Evolutionary conservation across 1,140 invertebrate genomes (phyloP).

Genomic region (Theocolax elegans): DNA sequence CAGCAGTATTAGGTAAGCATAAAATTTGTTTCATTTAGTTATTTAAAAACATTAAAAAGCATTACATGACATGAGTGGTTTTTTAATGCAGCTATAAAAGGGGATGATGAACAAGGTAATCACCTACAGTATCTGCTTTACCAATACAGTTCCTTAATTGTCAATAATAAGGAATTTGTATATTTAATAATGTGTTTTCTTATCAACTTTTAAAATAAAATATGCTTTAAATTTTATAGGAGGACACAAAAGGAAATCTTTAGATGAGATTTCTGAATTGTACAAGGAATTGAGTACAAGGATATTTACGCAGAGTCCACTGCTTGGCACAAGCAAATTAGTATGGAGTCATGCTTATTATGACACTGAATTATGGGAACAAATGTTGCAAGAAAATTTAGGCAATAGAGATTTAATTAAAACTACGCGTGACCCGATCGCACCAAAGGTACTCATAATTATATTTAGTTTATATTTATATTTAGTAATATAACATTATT

Average conservation of each 20-base stretch:
- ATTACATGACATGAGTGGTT: conserved; percentile 25
- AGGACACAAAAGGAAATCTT: conserved; percentile 68
- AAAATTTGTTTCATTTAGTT: conserved; percentile 29
- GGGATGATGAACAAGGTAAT: conserved; percentile 29
- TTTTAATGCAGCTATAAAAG: conserved; percentile 32
- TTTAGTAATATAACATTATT: conserved; percentile 16
- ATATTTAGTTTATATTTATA: conserved; percentile 2
- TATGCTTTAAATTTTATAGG: conserved; percentile 59
- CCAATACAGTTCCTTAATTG: conserved; percentile 5
- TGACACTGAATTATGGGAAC: conserved; percentile 87
- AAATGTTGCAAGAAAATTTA: conserved; percentile 79
- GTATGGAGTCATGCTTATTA: conserved; percentile 92
- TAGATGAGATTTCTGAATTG: conserved; percentile 74
- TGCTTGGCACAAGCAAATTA: conserved; percentile 82
- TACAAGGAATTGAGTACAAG: conserved; percentile 78
- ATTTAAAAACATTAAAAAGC: conserved; percentile 1
- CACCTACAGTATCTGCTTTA: not conserved
- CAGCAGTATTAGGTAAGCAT: conserved; percentile 73
- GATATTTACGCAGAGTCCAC: conserved; percentile 78
- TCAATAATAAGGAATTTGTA: not conserved
- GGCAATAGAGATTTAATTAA: conserved; percentile 77
- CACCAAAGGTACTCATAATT: conserved; percentile 72
- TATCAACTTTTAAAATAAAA: not conserved
- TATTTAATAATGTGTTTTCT: too few relatives aligned
- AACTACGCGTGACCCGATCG: conserved; percentile 70